A percentile compares a stretch with the other conserved stretches of the same genome.
Evolutionary conservation across 2,797 vertebrate genomes (phyloP).

Genomic region (Thunnus albacares): DNA sequence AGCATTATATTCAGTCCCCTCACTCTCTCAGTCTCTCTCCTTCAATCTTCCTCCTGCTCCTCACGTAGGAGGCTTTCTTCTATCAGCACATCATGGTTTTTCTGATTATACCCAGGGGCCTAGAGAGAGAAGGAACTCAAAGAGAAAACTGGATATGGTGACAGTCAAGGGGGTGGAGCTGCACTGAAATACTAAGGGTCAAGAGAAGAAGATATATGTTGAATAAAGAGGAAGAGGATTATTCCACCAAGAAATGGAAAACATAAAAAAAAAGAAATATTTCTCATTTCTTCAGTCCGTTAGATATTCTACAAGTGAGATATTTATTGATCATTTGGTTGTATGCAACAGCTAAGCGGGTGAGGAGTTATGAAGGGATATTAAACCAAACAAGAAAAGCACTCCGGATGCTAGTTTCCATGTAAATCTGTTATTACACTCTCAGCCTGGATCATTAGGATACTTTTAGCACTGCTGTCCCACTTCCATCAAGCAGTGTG

Average conservation of each 20-base stretch:
- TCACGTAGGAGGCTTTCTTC: conserved; percentile 50
- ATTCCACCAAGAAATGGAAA: background rate
- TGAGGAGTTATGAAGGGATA: background rate
- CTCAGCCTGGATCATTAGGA: conserved; percentile 53
- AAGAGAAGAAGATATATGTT: conserved; percentile 16
- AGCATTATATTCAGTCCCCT: conserved; percentile 31
- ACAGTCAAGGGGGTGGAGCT: conserved; percentile 48
- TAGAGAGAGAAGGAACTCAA: conserved; percentile 32
- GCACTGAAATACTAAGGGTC: conserved; percentile 42
- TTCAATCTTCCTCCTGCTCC: conserved; percentile 20
- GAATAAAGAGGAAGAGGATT: conserved; percentile 37
- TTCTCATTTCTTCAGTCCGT: background rate
- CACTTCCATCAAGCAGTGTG: conserved; percentile 75
- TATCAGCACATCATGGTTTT: conserved; percentile 48
- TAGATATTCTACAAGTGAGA: conserved; percentile 11
- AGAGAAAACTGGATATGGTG: conserved; percentile 46
- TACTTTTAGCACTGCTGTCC: conserved; percentile 74
- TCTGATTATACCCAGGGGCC: conserved; percentile 63
- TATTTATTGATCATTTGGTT: conserved; percentile 37
- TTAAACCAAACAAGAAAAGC: conserved; percentile 16
- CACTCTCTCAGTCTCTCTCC: conserved; percentile 26
- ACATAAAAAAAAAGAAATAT: background rate
- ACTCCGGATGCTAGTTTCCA: conserved; percentile 27
- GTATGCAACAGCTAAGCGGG: background rate
- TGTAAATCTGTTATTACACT: conserved; percentile 43